Percentiles rank a stretch among this genome's conserved stretches.
Conservation (phyloP, 1,140 invertebrate species). For the Liolophura sinensis region DNA sequence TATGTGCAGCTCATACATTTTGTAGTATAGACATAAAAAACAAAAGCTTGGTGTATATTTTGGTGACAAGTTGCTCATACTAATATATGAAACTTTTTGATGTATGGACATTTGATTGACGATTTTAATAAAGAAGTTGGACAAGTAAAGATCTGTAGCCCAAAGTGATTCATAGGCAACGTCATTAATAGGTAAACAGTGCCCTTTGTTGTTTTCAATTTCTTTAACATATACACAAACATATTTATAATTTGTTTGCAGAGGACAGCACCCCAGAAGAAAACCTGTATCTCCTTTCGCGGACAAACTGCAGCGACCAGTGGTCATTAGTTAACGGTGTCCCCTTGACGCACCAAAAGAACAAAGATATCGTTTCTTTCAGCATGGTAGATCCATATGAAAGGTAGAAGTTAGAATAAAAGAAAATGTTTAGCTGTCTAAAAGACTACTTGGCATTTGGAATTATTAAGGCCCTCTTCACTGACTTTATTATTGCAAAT, state of each 20-base stretch:
- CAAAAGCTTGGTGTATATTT: no score
- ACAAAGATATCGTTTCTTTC: conserved; percentile 39
- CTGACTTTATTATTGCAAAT: no score
- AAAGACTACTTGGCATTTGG: no score
- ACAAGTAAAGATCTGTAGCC: not conserved
- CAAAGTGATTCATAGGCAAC: not conserved
- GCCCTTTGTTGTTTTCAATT: not conserved
- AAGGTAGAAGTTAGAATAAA: conserved; percentile 14
- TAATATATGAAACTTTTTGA: not conserved
- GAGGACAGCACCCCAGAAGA: conserved; percentile 21
- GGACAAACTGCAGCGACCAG: conserved; percentile 4
- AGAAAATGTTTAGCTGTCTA: no score
- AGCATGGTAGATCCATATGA: conserved; percentile 24
- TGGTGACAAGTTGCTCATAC: not conserved
- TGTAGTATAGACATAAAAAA: no score
- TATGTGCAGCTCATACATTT: not conserved
- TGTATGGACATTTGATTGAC: not conserved
- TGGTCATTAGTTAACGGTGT: conserved; percentile 27
- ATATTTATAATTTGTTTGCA: conserved; percentile 4
- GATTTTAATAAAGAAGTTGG: not conserved
- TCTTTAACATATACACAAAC: not conserved
- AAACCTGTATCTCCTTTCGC: conserved; percentile 26
- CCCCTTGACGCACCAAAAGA: conserved; percentile 30
- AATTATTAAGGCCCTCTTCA: no score
- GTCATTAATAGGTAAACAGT: not conserved